Evolutionary conservation across 2,888 invertebrate genomes (phyloP).

Genomic region (Leptopilina syphax): DNA sequence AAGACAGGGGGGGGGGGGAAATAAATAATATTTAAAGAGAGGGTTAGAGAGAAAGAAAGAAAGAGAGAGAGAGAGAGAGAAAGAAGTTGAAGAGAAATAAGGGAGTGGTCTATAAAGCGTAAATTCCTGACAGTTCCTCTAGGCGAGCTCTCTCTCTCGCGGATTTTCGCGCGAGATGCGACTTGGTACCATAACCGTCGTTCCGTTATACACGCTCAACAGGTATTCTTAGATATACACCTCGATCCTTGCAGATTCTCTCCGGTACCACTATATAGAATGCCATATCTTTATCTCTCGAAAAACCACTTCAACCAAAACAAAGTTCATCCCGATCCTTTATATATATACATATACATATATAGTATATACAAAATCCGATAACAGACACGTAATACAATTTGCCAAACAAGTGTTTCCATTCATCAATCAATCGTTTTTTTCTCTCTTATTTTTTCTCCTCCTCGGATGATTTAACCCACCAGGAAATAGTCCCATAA

Average conservation of each 20-base stretch:
- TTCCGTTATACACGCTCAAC: slow-evolving; percentile 40
- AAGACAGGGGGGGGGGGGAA: too few relatives aligned
- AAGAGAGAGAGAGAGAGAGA: not conserved
- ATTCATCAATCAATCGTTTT: slow-evolving; percentile 1
- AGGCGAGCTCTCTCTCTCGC: slow-evolving; percentile 20
- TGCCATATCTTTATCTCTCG: slow-evolving; percentile 24
- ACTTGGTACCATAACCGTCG: slow-evolving; percentile 37
- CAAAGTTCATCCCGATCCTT: not conserved
- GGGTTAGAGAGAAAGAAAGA: not conserved
- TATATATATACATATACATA: too few relatives aligned
- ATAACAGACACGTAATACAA: slow-evolving; percentile 28
- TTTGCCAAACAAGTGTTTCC: slow-evolving; percentile 18
- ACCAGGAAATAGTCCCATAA: too few relatives aligned
- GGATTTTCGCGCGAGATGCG: slow-evolving; percentile 28
- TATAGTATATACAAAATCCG: not conserved
- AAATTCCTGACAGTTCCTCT: slow-evolving; percentile 37
- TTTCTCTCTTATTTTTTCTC: not conserved
- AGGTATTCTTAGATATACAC: slow-evolving; percentile 37
- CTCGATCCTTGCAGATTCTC: slow-evolving; percentile 3
- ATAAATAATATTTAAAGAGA: not conserved
- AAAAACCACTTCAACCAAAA: slow-evolving; percentile 19
- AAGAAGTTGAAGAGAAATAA: not conserved
- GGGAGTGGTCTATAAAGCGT: slow-evolving; percentile 38
- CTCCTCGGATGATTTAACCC: too few relatives aligned
- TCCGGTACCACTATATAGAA: slow-evolving; percentile 23